Evolutionary conservation across 2,888 invertebrate species (phyloP), one percentile per base, ranked within the genome.

Genomic region (Notocelia uddmanniana): DNA sequence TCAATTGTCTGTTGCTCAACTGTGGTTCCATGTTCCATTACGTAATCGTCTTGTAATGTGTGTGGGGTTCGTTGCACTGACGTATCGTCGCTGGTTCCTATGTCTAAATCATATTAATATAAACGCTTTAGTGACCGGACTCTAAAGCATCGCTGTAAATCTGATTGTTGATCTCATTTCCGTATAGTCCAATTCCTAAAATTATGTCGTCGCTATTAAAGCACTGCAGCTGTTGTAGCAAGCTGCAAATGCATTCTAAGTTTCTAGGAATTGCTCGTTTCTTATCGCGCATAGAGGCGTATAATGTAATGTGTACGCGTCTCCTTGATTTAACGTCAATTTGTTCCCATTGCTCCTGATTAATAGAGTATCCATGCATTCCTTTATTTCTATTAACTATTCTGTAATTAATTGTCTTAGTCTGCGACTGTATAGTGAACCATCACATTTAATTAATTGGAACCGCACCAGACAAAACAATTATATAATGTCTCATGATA

Each of bases 1-100:
- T 87, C 91, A 89, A 92, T 91, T 91, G 90, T 88, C 85, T 86
- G 87, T 89, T 89, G 88, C 87, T 87, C 87, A 86, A 89, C 86
- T 84, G 83, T 82, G 78, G 80, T 84, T 78, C 77, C 79, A 79
- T 89, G 80, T 84, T 78, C 77, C 78, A 79, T 89, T 88, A 86
- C 89, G 88, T 89, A 88, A 89, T 83, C 86, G 82, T 78, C 83
- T 85, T 83, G 82, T 88, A 85, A 86, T 86, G 84, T 83, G 81
- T 83, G 83, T 81, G 77, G 83, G 85, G 89, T 89, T 89, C 88
- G 84, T 84, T 86, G 89, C 83, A 83, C 89, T 84, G 82, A 79
- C 84, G n/a, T 64, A 21, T 69, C 11, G 55, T 68, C 54, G 21
- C 19, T 58, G 34, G 55, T 41, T 69, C 62, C 57, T 45, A 74